Base-by-base conservation (phyloP, 1,140 invertebrate genomes). In the Aphaenogaster ashmeadi region DNA sequence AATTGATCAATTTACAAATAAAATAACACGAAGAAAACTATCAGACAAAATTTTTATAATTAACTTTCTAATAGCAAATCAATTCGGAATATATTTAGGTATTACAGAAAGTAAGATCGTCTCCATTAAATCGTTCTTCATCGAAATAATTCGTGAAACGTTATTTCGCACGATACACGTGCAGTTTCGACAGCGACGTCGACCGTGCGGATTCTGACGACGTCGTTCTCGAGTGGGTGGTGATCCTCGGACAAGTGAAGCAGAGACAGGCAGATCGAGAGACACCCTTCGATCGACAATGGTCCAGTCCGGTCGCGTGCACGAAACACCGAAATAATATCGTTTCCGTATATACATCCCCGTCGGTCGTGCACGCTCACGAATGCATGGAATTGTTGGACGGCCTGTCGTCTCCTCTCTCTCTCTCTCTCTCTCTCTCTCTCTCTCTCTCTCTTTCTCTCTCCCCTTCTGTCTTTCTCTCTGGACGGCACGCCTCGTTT, bases 281-380 rank as follows among this genome's bases (percentile, higher is more conserved):
- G 36, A 54, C 36, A 15, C 15, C 21, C 21, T 38, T 77, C 74
- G 83, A 79, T 85, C 56, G 44, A 75, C 69, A 69, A 47, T 21
- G 13, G 71, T 44, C 18, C 41, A 44, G 21, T 41, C 9, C 27
- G 13, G 15, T 66, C 41, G 41, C 54, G 50, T 36, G 77, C n/a
- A 41, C 77, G 81, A 75, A 75, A 66, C 58, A 78, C 67, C 38
- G 62, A 69, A 69, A 81, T 81, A 84, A 84, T 75, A 86, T 81
- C 58, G 36, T 81, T 86, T 67, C 8, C 75, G 27, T 18, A 27
- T 60, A 69, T 69, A 50, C 33, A 69, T 50, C 33, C 47, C 38
- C 27, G 44, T 74, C 4, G 13, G 33, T 8, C 66, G 67, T 27
- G n/a, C 38, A 41, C 38, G 36, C 50, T 84, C 87, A 62, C 87